A percentile compares a stretch with the other conserved stretches of the same genome.
These are phyloP conservation scores for Vombatus ursinus DNA, from an alignment of 2,113 vertebrate species.

Conservation along the genomic window DNA sequence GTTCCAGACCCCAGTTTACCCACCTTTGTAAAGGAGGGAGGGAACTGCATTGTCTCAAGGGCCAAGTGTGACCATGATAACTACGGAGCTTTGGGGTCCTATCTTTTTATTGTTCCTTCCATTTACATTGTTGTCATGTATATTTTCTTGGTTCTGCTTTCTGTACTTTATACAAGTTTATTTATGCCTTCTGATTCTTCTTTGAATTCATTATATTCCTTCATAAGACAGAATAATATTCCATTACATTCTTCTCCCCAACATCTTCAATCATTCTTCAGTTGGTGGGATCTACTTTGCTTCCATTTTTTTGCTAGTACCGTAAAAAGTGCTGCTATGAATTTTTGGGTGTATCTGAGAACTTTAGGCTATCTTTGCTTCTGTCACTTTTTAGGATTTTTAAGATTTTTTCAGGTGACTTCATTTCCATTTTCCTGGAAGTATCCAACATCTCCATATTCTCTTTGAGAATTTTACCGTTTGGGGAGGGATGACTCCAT, in stretches of 20 bases:
- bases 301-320: not conserved
- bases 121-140: not conserved
- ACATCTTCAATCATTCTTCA: not conserved
- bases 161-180: not conserved
- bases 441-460: slow-evolving; percentile 5
- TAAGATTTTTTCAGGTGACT: slow-evolving; percentile 6
- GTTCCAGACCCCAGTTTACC: not conserved
- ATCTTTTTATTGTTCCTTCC: not conserved
- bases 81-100: not conserved
- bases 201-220: not conserved
- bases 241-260: not conserved
- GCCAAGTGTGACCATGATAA: not conserved
- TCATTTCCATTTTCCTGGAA: slow-evolving; percentile 9
- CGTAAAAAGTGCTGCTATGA: not conserved
- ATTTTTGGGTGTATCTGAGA: not conserved
- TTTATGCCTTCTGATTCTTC: not conserved
- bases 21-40: not conserved
- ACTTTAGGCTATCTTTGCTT: not conserved
- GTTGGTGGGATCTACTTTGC: not conserved
- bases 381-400: not conserved
- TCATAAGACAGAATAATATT: not conserved
- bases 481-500: not conserved
- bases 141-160: not conserved
- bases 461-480: not conserved
- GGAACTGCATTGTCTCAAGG: not conserved